Conservation (phyloP, 1,140 invertebrate genomes). For the Neocloeon triangulifer region DNA sequence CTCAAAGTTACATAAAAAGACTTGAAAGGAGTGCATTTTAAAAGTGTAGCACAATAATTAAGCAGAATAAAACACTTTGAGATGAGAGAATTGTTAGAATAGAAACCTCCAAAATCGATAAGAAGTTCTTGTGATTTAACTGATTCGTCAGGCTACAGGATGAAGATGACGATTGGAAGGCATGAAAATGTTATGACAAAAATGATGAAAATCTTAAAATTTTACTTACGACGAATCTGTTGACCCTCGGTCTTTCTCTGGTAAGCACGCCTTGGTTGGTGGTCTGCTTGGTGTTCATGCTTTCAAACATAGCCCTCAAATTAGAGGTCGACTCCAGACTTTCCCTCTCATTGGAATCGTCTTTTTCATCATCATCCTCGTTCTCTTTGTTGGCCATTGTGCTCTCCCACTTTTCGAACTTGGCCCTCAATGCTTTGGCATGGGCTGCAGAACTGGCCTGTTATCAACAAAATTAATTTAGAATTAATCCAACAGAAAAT, state of each 20-base stretch:
- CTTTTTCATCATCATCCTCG: no score
- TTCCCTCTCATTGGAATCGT: conserved; percentile 29
- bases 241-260: conserved; percentile 40
- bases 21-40: no score
- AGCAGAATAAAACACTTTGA: no score
- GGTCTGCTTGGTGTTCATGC: conserved; percentile 28
- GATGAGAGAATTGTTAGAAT: no score
- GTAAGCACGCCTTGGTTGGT: conserved; percentile 24
- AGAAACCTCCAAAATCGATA: no score
- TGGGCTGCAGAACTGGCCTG: conserved; percentile 54
- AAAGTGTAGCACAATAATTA: no score
- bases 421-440: conserved; percentile 66
- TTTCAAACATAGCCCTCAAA: conserved; percentile 64
- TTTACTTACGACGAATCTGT: conserved; percentile 69
- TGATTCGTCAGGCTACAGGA: no score
- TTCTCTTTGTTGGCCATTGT: conserved; percentile 32
- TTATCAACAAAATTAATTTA: neutral
- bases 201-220: no score
- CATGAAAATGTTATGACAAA: no score
- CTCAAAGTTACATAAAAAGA: no score
- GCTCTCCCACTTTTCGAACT: conserved; percentile 78
- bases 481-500: neutral
- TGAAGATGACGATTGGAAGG: no score
- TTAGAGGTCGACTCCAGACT: conserved; percentile 51
- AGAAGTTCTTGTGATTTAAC: no score